Conservation (phyloP, 2,113 vertebrate genomes). For the Phylloscopus trochiloides region DNA sequence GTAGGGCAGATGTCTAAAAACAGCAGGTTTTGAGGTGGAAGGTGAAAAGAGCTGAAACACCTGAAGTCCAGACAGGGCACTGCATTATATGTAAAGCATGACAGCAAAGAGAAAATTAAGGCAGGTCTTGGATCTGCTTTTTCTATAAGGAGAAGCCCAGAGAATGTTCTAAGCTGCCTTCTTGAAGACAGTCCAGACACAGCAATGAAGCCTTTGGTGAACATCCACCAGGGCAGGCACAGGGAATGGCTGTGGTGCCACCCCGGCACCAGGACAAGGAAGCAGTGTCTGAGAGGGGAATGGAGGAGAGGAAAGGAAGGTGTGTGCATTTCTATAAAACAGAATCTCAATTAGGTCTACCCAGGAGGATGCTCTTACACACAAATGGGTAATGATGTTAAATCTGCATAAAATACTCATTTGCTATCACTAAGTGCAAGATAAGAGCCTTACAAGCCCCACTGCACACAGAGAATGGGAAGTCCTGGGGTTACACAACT, state of each 20-base stretch:
- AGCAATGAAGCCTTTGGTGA: background rate
- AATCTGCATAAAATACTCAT: background rate
- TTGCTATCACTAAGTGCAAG: background rate
- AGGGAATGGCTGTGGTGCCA: background rate
- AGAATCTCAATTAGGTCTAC: background rate
- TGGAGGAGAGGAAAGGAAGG: background rate
- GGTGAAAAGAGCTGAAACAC: background rate
- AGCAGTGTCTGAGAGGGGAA: background rate
- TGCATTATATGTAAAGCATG: background rate
- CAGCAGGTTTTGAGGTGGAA: background rate
- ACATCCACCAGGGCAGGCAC: background rate
- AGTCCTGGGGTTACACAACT: background rate
- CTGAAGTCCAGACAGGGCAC: background rate
- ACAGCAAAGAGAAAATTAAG: background rate
- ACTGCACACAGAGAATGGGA: accelerated
- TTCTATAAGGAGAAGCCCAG: background rate
- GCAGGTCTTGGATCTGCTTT: background rate
- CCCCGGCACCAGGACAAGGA: background rate
- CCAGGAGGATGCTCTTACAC: background rate
- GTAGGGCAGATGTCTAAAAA: background rate
- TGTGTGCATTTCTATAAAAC: background rate
- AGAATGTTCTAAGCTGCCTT: background rate
- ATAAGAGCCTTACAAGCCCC: background rate
- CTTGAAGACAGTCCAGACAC: background rate
- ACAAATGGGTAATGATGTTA: background rate